These are phyloP conservation scores for Psilopogon haemacephalus DNA, from an alignment of 2,113 vertebrate genomes.

Conservation along the genomic window DNA sequence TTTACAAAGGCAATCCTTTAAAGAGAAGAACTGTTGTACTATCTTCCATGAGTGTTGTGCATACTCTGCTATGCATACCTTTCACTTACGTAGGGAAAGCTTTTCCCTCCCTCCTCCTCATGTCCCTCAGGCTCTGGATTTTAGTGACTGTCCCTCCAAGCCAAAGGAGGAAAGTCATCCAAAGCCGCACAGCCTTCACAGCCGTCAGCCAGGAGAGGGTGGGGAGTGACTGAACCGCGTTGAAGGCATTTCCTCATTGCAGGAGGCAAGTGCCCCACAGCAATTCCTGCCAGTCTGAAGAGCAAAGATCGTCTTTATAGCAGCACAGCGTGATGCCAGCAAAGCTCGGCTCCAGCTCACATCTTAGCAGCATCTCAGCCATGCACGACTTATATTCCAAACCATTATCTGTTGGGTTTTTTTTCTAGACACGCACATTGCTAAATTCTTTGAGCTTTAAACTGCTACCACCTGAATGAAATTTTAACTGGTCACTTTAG, in stretches of 20 bases:
- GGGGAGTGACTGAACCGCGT: neutral
- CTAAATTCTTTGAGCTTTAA: neutral
- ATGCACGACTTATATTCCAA: neutral
- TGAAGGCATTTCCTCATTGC: neutral
- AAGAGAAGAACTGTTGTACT: neutral
- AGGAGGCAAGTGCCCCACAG: neutral
- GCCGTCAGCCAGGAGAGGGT: neutral
- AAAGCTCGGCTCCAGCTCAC: neutral
- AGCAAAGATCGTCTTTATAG: neutral
- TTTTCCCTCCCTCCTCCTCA: neutral
- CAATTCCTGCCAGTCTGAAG: neutral
- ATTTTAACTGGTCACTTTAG: neutral
- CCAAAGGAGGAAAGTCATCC: neutral
- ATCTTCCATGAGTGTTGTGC: neutral
- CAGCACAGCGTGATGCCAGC: neutral
- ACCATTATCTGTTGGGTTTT: neutral
- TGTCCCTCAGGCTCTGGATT: neutral
- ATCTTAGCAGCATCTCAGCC: neutral
- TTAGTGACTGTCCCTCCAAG: neutral
- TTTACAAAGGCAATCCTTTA: neutral
- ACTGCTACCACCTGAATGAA: neutral
- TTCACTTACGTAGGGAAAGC: neutral
- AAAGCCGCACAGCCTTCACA: neutral
- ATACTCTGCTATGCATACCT: no score
- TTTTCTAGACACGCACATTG: neutral